Evolutionary conservation across 2,113 vertebrate genomes (phyloP).

Genomic region (Ceratotherium simum): DNA sequence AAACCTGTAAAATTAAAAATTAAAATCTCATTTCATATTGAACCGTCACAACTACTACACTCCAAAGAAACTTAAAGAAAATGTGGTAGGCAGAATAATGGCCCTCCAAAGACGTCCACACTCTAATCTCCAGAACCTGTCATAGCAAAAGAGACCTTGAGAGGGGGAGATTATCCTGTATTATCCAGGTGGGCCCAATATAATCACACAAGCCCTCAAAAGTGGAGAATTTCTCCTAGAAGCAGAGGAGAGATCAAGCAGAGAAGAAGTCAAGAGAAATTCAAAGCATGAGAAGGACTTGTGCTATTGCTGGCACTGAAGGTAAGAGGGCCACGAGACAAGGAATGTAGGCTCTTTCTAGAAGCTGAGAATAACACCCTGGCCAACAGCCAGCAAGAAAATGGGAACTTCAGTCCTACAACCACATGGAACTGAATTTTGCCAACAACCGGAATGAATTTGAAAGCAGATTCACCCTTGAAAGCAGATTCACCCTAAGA

Average conservation of each 20-base stretch:
- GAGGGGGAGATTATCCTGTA: neutral
- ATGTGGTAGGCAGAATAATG: neutral
- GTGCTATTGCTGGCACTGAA: neutral
- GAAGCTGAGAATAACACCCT: neutral
- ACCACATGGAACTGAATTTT: slow-evolving; percentile 24
- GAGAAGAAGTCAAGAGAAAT: slow-evolving; percentile 14
- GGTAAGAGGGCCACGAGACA: neutral
- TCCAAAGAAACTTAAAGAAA: slow-evolving; percentile 35
- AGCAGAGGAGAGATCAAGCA: neutral
- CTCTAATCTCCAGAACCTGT: neutral
- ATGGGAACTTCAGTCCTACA: neutral
- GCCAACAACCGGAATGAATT: neutral
- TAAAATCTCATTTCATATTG: slow-evolving; percentile 58
- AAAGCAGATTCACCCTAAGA: neutral
- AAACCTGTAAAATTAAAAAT: slow-evolving; percentile 84
- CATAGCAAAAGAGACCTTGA: neutral
- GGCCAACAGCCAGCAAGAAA: neutral
- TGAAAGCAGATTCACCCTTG: neutral
- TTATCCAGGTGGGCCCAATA: neutral
- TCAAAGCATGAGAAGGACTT: neutral
- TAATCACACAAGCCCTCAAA: neutral
- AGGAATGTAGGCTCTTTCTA: neutral
- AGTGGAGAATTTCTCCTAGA: slow-evolving; percentile 29
- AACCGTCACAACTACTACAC: neutral
- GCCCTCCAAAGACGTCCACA: neutral